Evolutionary conservation across 2,888 invertebrate genomes (phyloP), one percentile per base, ranked within the genome.

Genomic region (Sphaerophoria rueppellii): DNA sequence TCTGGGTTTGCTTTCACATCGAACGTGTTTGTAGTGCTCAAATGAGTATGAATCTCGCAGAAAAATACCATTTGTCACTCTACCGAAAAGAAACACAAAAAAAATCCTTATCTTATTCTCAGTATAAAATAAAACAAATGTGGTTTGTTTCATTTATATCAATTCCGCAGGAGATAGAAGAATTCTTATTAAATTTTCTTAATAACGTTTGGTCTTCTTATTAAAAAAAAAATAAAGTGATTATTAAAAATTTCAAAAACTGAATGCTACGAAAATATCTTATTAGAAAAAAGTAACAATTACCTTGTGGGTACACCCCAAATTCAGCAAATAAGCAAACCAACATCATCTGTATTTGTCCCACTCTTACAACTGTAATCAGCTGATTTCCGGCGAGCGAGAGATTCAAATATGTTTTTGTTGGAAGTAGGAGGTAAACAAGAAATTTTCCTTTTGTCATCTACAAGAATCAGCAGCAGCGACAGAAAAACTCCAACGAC

Each of bases 361-460:
- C 82, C 82, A 34, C 67, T 86, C 74, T 48, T 65, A 78, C 86
- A 75, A 82, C 65, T 71, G 82, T 74, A 82, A 86, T 86, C 86
- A 86, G 86, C 86, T 86, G 86, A 86, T 86, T 86, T 82, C 86
- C 86, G 86, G 86, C 77, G 86, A 86, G 86, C 65, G 86, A 86
- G 86, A 86, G 40, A 65, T 37, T 77, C 65, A 40, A 81, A 73
- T 50, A 48, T 73, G 54, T 81, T 81, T 85, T 85, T 70, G 81
- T 85, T 81, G 76, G 85, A 77, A 85, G 85, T 77, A 85, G 80
- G 85, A 85, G 85, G 85, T 85, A 85, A 85, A 85, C 85, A 85
- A 85, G 85, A 83, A 81, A 75, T 81, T 85, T 85, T 85, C 82
- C 77, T 86, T 85, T 86, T 86, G 81, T 86, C 86, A 82, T 86